Conservation (phyloP, 1,140 invertebrate species). For the Heliconius hewitsoni region DNA sequence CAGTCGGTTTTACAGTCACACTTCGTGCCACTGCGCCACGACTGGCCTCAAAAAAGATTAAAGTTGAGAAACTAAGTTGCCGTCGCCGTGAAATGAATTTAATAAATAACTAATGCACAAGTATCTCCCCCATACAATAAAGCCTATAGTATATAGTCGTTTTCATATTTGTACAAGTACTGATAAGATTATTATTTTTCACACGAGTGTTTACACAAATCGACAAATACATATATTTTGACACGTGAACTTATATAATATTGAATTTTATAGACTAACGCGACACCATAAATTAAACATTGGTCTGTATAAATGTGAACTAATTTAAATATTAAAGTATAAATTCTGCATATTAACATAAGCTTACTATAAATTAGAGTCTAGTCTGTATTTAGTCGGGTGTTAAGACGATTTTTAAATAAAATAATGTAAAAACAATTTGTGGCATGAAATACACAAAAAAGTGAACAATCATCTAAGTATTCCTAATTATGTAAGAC, state of each 20-base stretch:
- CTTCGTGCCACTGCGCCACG: no score
- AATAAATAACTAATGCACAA: background rate
- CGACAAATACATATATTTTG: background rate
- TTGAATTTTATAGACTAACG: background rate
- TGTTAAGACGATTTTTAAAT: no score
- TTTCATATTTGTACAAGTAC: background rate
- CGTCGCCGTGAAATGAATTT: background rate
- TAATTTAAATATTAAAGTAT: background rate
- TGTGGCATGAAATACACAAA: no score
- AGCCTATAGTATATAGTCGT: background rate
- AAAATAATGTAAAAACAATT: no score
- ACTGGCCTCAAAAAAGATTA: no score
- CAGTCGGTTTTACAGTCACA: no score
- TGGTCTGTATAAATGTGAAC: background rate
- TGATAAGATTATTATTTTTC: constrained; percentile 10
- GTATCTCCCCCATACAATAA: constrained; percentile 12
- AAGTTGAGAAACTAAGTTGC: background rate
- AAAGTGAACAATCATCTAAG: no score
- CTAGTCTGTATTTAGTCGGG: no score
- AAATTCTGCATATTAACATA: background rate
- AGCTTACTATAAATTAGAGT: background rate
- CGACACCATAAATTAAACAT: background rate
- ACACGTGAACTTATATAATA: background rate
- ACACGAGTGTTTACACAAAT: background rate
- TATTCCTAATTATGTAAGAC: no score